Base-by-base conservation (phyloP, 2,113 vertebrate genomes). In the Oryzias woworae region DNA sequence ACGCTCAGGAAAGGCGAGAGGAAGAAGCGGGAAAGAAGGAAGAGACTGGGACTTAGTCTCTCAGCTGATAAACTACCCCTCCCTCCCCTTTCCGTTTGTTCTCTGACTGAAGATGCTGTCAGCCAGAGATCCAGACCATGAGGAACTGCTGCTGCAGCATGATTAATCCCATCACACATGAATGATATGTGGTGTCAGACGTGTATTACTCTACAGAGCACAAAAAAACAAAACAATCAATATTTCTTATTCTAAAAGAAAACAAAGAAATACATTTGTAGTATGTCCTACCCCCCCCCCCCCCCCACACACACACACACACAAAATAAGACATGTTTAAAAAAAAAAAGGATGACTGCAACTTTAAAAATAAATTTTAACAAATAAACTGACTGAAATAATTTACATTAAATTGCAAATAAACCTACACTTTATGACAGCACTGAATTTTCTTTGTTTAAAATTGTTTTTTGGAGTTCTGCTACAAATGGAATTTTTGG, bases 21-120 rank as follows among this genome's bases (percentile, higher is more conserved):
- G 41, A 61, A 17, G 72, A 62, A 13, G 54, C 50, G 16, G 36
- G 4, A 18, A 36, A 65, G 53, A 67, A 69, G 58, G 49, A 58
- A 36, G 7, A 52, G 58, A 49, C 23, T 24, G 24, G 13, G 45
- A 69, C 43, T 56, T 31, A 77, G 62, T 52, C 66, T 48, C 46
- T 64, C 59, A 45, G 64, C 73, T 78, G 85, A 88, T 84, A 83
- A 85, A 81, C 31, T 36, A 36, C 31, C 31, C 31, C 36, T 10
- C 36, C 8, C 36, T 71, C 20, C 44, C 51, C 62, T 64, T 80
- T 85, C 73, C 64, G 64, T 63, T 60, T 62, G 58, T 84, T 6
- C 63, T 71, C 62, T 72, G 69, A 79, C 62, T 41, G 43, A 53
- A 14, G 58, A 54, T 48, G 76, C 62, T 46, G 59, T 60, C 65